A percentile compares a stretch with the other conserved stretches of the same genome.
phyloP scores from a whole-genome alignment of 92 coral and sea anemone species.

The Heteractis magnifica region DNA sequence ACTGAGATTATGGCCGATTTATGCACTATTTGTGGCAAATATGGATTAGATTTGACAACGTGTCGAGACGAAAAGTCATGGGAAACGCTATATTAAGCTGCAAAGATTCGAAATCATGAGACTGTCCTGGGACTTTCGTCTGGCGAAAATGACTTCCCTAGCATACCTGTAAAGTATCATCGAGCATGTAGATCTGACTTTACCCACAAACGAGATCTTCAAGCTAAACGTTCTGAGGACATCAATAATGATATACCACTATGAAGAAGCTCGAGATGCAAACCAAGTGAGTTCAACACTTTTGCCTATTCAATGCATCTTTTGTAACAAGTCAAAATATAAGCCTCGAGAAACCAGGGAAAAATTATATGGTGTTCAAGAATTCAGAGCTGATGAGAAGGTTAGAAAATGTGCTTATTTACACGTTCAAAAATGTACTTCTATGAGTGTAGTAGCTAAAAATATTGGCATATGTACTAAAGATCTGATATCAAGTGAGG shows the following conservation, averaged over 20 bases:
- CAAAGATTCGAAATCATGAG: slow-evolving; percentile 49
- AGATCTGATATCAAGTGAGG: slow-evolving; percentile 54
- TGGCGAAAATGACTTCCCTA: slow-evolving; percentile 43
- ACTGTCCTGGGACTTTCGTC: slow-evolving; percentile 32
- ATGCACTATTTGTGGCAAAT: slow-evolving; percentile 50
- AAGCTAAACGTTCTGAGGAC: slow-evolving; percentile 14
- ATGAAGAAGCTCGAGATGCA: slow-evolving; percentile 37
- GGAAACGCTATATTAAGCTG: slow-evolving; percentile 53
- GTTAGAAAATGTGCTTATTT: slow-evolving; percentile 41
- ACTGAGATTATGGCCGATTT: slow-evolving; percentile 36
- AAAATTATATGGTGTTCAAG: slow-evolving; percentile 44
- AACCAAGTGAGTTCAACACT: slow-evolving; percentile 38
- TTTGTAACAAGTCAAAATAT: slow-evolving; percentile 57
- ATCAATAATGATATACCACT: slow-evolving; percentile 1
- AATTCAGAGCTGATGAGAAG: slow-evolving; percentile 62
- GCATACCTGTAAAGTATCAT: slow-evolving; percentile 55
- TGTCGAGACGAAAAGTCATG: slow-evolving; percentile 43
- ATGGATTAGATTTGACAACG: slow-evolving; percentile 33
- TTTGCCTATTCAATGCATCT: slow-evolving; percentile 49
- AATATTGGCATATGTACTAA: slow-evolving; percentile 48
- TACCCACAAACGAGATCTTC: slow-evolving; percentile 43
- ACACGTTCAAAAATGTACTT: slow-evolving; percentile 36
- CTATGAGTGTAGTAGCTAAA: slow-evolving; percentile 49
- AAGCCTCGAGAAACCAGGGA: slow-evolving; percentile 50
- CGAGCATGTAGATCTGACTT: slow-evolving; percentile 50